These are phyloP conservation scores for Colletes latitarsis DNA, from an alignment of 1,140 invertebrate genomes.

Conservation along the genomic window DNA sequence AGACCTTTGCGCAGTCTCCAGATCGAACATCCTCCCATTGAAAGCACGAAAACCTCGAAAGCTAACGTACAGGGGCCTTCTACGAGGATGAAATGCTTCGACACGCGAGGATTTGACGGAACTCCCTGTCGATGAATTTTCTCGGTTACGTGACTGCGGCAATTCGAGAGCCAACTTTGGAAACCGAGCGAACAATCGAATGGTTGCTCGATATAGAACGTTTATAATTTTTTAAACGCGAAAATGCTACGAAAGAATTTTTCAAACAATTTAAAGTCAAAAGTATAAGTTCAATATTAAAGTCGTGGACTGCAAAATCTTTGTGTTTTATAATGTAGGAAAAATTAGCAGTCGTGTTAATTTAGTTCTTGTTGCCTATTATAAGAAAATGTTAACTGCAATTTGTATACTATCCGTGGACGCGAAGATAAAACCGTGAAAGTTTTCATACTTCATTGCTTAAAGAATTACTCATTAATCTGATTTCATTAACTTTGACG, in stretches of 20 bases:
- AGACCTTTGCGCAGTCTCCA: constrained; percentile 47
- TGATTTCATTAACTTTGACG: constrained; percentile 4
- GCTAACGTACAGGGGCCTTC: background rate
- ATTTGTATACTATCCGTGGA: background rate
- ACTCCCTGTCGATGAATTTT: constrained; percentile 30
- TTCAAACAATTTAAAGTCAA: background rate
- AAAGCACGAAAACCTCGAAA: background rate
- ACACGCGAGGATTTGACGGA: constrained; percentile 14
- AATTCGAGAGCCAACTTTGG: background rate
- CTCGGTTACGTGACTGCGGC: constrained; percentile 22
- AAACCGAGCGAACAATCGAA: background rate
- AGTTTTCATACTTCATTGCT: too few species aligned
- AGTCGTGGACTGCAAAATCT: too few species aligned
- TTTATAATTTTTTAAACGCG: background rate
- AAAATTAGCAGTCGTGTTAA: too few species aligned
- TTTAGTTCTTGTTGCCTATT: too few species aligned
- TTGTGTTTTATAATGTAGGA: too few species aligned
- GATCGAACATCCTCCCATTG: constrained; percentile 45
- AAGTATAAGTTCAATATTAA: too few species aligned
- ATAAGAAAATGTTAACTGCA: background rate
- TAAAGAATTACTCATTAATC: background rate
- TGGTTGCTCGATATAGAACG: background rate
- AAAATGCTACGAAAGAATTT: background rate
- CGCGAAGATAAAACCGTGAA: too few species aligned
- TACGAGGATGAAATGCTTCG: constrained; percentile 29